These are phyloP conservation scores for Myotis daubentonii DNA, from an alignment of 2,797 vertebrate species.

Conservation along the genomic window DNA sequence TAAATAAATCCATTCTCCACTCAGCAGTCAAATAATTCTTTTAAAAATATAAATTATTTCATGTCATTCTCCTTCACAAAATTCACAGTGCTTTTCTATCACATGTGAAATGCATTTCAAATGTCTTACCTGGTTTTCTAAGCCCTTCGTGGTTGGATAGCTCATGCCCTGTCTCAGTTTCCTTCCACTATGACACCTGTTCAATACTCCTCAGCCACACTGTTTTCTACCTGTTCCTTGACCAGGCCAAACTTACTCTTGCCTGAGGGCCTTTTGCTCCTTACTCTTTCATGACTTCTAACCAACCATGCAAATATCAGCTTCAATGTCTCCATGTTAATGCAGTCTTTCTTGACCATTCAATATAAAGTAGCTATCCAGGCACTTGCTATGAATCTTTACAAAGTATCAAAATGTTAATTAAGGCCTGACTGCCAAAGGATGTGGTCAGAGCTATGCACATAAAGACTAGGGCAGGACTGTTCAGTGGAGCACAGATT, in stretches of 20 bases:
- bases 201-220: not conserved
- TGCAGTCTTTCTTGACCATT: slow-evolving; percentile 15
- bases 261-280: not conserved
- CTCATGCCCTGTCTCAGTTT: not conserved
- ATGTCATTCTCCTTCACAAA: not conserved
- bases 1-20: not conserved
- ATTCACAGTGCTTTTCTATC: not conserved
- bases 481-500: not conserved
- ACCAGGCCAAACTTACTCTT: not conserved
- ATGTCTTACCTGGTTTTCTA: not conserved
- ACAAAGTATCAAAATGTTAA: slow-evolving; percentile 39
- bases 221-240: not conserved
- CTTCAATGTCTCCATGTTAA: not conserved
- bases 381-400: not conserved
- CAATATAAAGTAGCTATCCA: slow-evolving; percentile 23
- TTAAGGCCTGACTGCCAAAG: slow-evolving; percentile 22
- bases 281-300: not conserved
- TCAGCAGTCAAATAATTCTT: not conserved
- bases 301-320: not conserved
- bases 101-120: not conserved
- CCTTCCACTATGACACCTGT: not conserved
- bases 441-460: slow-evolving; percentile 14
- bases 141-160: not conserved
- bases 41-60: not conserved
- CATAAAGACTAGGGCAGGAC: not conserved